These are phyloP conservation scores for Cephalopholis sonnerati DNA, from an alignment of 2,113 vertebrate genomes.

Conservation along the genomic window DNA sequence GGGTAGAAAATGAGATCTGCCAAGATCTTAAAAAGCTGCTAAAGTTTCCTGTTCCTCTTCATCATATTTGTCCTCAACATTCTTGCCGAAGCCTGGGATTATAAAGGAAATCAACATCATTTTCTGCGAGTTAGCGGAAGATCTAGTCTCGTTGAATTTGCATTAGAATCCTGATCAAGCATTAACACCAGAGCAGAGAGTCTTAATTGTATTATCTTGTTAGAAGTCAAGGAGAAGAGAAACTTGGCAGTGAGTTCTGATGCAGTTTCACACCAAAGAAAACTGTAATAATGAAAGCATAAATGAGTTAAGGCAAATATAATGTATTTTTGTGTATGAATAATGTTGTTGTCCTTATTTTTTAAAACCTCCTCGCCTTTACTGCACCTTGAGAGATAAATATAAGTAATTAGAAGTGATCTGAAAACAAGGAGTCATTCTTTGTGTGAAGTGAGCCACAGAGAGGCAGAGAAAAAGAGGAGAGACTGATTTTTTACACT, in stretches of 20 bases:
- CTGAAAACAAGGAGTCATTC: conserved; percentile 76
- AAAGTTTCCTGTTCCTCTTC: conserved; percentile 55
- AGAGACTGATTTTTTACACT: conserved; percentile 84
- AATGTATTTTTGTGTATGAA: not conserved
- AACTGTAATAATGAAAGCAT: not conserved
- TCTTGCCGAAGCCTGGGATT: conserved; percentile 63
- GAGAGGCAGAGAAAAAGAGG: conserved; percentile 59
- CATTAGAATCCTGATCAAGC: conserved; percentile 39
- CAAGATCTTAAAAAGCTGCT: conserved; percentile 58
- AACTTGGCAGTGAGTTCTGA: conserved; percentile 5
- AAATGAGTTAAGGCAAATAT: not conserved
- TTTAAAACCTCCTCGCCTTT: not conserved
- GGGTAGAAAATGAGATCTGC: conserved; percentile 49
- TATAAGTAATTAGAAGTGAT: conserved; percentile 56
- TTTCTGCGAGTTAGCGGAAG: conserved; percentile 47
- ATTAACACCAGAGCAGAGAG: conserved; percentile 20
- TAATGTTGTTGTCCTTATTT: conserved; percentile 11
- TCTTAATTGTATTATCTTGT: conserved; percentile 25
- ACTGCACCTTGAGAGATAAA: conserved; percentile 36
- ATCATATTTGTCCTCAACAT: conserved; percentile 55
- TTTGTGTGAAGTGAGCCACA: conserved; percentile 72
- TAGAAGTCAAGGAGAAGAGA: conserved; percentile 2
- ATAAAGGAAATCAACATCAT: conserved; percentile 51
- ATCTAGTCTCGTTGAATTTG: conserved; percentile 28
- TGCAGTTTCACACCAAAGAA: not conserved